Percentiles rank a stretch among this genome's conserved stretches.
phyloP scores from a whole-genome alignment of 2,797 vertebrate species.

The Acipenser oxyrinchus region DNA sequence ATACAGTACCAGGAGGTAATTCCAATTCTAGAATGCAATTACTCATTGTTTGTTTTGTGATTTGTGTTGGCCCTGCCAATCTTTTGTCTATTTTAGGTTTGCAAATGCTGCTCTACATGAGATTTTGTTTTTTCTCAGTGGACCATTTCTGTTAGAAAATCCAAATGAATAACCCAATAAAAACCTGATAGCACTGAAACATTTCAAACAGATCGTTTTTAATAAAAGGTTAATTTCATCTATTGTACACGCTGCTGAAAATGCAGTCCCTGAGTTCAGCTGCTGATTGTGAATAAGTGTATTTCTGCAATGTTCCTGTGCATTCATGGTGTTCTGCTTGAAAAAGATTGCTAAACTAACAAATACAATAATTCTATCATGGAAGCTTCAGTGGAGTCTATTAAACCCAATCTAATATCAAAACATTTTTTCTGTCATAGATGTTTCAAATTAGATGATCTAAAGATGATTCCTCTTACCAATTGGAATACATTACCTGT shows the following conservation, averaged over 20 bases:
- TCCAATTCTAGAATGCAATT: too few relatives aligned
- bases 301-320: neutral
- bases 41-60: too few relatives aligned
- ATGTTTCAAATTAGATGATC: too few relatives aligned
- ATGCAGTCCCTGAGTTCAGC: neutral
- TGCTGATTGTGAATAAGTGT: neutral
- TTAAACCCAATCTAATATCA: neutral
- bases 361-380: neutral
- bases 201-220: neutral
- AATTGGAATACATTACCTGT: too few relatives aligned
- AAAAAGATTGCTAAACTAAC: neutral
- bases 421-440: neutral
- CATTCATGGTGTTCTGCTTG: neutral
- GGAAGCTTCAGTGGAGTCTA: neutral
- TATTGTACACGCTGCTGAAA: neutral
- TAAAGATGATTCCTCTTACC: too few relatives aligned
- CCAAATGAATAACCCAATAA: too few relatives aligned
- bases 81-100: too few relatives aligned
- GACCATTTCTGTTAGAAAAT: too few relatives aligned
- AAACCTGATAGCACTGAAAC: neutral
- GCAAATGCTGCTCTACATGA: too few relatives aligned
- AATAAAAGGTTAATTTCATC: neutral
- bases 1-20: too few relatives aligned
- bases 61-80: too few relatives aligned
- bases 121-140: too few relatives aligned